phyloP scores from a whole-genome alignment of 2,888 invertebrate species.

The Galeruca laticollis region DNA sequence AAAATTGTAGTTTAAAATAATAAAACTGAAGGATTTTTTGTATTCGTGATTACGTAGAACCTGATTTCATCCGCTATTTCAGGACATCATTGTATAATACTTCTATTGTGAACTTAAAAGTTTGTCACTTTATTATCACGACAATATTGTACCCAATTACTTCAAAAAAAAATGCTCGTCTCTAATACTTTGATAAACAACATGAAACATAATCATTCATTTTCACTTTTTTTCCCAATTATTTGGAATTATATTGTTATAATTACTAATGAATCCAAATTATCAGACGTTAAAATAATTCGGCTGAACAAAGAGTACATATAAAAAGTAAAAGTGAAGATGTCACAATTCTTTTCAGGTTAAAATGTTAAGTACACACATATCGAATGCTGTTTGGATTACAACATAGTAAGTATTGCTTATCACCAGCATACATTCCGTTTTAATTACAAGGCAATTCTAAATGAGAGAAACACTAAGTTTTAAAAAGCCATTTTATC shows the following conservation, averaged over 20 bases:
- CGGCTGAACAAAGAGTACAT: neutral
- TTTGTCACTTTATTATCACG: too few relatives aligned
- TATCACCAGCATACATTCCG: neutral
- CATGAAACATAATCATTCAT: too few relatives aligned
- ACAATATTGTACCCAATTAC: too few relatives aligned
- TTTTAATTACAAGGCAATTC: neutral
- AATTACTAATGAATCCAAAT: neutral
- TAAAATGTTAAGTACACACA: neutral
- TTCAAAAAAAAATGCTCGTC: too few relatives aligned
- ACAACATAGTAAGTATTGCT: neutral
- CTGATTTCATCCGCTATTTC: too few relatives aligned
- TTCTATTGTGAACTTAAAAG: too few relatives aligned
- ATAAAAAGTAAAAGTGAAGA: slow-evolving; percentile 13
- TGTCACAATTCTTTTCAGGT: slow-evolving; percentile 9
- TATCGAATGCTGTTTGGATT: neutral
- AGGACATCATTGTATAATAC: too few relatives aligned
- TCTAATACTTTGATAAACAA: too few relatives aligned
- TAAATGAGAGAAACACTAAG: neutral
- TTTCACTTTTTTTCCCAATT: too few relatives aligned
- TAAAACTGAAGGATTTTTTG: too few relatives aligned
- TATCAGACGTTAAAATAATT: neutral
- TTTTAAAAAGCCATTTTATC: neutral
- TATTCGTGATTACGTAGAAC: too few relatives aligned
- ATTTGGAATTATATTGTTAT: neutral
- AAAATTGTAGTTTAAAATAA: too few relatives aligned